These are phyloP conservation scores for Drosophila virilis DNA, from an alignment of 1,140 invertebrate species.

Conservation along the genomic window DNA sequence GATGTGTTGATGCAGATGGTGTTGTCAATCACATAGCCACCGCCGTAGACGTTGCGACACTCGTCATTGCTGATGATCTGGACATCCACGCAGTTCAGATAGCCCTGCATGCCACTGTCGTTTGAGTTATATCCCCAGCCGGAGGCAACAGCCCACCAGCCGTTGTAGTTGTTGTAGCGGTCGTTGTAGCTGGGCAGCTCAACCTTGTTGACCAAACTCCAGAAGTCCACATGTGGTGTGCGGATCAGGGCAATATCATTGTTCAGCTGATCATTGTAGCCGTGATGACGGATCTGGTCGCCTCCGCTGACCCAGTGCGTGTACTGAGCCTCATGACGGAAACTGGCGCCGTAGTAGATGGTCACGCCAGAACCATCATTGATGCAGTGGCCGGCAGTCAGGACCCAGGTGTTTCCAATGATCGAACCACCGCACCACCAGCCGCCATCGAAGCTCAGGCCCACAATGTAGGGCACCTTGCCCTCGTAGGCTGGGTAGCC, in stretches of 20 bases:
- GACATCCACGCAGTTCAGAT: conserved; percentile 51
- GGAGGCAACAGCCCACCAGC: conserved; percentile 41
- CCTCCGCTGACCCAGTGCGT: conserved; percentile 35
- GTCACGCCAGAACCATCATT: conserved; percentile 39
- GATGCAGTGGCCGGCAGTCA: conserved; percentile 77
- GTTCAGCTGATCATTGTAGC: conserved; percentile 20
- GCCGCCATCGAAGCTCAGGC: conserved; percentile 81
- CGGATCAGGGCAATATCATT: conserved; percentile 48
- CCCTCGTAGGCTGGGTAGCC: conserved; percentile 67
- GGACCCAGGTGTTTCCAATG: conserved; percentile 85
- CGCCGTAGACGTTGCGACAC: conserved; percentile 5
- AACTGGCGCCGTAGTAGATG: conserved; percentile 54
- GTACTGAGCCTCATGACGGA: conserved; percentile 43
- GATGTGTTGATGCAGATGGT: conserved; percentile 52
- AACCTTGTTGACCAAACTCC: conserved; percentile 40
- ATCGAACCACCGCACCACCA: conserved; percentile 86
- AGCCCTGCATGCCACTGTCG: conserved; percentile 33
- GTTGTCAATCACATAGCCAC: conserved; percentile 17
- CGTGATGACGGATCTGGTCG: conserved; percentile 44
- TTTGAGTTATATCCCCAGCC: conserved; percentile 44
- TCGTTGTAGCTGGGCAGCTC: conserved; percentile 46
- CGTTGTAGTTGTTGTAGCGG: conserved; percentile 34
- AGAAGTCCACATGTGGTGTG: conserved; percentile 42
- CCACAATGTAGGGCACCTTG: conserved; percentile 85
- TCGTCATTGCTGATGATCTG: conserved; percentile 46